phyloP scores from a whole-genome alignment of 2,797 vertebrate genomes.

The Limosa lapponica region DNA sequence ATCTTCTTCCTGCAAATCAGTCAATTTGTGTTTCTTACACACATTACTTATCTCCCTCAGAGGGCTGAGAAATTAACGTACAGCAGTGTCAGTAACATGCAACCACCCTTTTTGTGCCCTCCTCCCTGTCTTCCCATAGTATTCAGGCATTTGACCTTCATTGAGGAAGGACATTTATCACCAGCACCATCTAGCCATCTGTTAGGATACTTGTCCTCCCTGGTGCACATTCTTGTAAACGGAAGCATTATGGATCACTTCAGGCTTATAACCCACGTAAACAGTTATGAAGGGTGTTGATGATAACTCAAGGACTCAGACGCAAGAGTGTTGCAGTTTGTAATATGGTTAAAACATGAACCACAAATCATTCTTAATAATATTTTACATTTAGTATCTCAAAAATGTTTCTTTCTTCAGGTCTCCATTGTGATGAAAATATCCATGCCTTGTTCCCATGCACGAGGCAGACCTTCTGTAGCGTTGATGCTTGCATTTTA shows the following conservation, averaged over 20 bases:
- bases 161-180: conserved; percentile 50
- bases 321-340: neutral
- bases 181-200: conserved; percentile 18
- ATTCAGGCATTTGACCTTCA: conserved; percentile 58
- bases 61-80: neutral
- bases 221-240: conserved; percentile 30
- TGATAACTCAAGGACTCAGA: conserved; percentile 40
- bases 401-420: neutral
- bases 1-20: neutral
- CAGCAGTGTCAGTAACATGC: neutral
- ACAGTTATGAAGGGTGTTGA: conserved; percentile 54
- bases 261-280: conserved; percentile 46
- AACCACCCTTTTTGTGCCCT: neutral
- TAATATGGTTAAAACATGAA: neutral
- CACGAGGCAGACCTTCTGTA: neutral
- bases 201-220: conserved; percentile 36
- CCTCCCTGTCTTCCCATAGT: neutral
- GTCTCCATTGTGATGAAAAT: neutral
- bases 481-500: neutral
- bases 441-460: neutral
- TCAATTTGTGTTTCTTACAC: neutral
- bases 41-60: fast-evolving
- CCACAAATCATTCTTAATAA: conserved; percentile 24
- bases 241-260: conserved; percentile 55
- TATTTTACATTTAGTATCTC: neutral